These are phyloP conservation scores for Melanotaenia trifasciata DNA, from an alignment of 2,797 vertebrate genomes.

Conservation along the genomic window DNA sequence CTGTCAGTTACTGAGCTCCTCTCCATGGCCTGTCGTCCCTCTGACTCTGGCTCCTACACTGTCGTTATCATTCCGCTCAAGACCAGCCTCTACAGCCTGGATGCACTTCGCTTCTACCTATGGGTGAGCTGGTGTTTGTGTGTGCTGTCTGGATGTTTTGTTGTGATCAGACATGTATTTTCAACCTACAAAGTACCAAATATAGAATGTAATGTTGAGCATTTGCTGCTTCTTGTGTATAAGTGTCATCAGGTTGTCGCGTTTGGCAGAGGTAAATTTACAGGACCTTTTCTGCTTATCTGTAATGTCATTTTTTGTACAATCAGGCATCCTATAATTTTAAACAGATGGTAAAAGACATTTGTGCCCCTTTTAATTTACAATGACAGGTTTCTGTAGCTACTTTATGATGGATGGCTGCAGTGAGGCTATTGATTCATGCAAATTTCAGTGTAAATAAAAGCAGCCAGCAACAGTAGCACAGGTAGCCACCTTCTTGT, in stretches of 20 bases:
- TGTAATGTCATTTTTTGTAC: slow-evolving; percentile 3
- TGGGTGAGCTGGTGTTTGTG: slow-evolving; percentile 78
- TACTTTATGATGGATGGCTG: neutral
- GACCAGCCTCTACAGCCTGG: slow-evolving; percentile 81
- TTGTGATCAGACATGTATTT: neutral
- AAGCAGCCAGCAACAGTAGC: too few relatives aligned
- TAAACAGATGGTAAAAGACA: neutral
- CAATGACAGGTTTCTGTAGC: neutral
- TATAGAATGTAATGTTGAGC: neutral
- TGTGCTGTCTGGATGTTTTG: neutral
- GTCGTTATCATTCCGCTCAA: slow-evolving; percentile 85
- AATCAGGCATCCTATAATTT: neutral
- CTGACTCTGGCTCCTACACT: slow-evolving; percentile 77
- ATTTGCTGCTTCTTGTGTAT: neutral
- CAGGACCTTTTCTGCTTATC: neutral
- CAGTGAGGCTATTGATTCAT: neutral
- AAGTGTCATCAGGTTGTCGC: neutral
- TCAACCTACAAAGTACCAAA: neutral
- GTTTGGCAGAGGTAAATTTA: slow-evolving; percentile 7
- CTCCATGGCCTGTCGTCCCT: slow-evolving; percentile 80
- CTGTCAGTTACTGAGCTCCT: slow-evolving; percentile 44
- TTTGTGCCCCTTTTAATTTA: neutral
- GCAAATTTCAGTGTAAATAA: neutral
- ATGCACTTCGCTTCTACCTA: slow-evolving; percentile 84
- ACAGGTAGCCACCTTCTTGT: too few relatives aligned